These are phyloP conservation scores for Drosophila grimshawi DNA, from an alignment of 1,140 invertebrate genomes.

Conservation along the genomic window DNA sequence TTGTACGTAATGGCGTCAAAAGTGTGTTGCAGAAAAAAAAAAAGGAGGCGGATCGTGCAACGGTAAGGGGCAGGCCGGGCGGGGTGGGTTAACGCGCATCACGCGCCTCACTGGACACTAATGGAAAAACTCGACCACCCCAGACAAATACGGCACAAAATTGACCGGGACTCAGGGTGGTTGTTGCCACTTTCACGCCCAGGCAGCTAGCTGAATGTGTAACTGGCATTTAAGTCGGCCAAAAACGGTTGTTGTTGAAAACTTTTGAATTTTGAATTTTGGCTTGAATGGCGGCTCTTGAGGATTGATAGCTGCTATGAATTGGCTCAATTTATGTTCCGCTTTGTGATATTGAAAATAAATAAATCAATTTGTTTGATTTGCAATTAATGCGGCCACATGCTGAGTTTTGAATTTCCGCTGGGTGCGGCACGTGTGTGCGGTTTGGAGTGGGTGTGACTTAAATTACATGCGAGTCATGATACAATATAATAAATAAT, in stretches of 20 bases:
- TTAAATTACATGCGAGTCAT: slow-evolving; percentile 53
- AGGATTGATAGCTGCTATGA: slow-evolving; percentile 8
- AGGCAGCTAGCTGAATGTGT: slow-evolving; percentile 11
- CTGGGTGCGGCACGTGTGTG: slow-evolving; percentile 66
- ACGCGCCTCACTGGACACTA: slow-evolving; percentile 77
- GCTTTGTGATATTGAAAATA: slow-evolving; percentile 28
- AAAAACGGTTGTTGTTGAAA: slow-evolving; percentile 32
- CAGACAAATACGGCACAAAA: background rate
- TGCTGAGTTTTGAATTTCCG: slow-evolving; percentile 71
- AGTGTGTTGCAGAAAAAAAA: slow-evolving; percentile 37
- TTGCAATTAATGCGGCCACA: slow-evolving; percentile 68
- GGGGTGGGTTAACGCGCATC: slow-evolving; percentile 58
- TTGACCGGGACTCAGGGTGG: slow-evolving; percentile 45
- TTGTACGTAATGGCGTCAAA: slow-evolving; percentile 67
- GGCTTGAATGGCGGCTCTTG: slow-evolving; percentile 25
- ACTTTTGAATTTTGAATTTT: background rate
- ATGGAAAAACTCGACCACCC: slow-evolving; percentile 66
- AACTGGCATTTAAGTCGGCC: slow-evolving; percentile 62
- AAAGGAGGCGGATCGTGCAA: background rate
- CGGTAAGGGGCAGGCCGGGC: background rate
- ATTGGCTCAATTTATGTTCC: slow-evolving; percentile 52
- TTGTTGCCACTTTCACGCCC: slow-evolving; percentile 56
- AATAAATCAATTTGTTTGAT: slow-evolving; percentile 57
- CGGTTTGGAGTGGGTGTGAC: slow-evolving; percentile 46
- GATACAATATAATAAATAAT: too few species aligned